These are phyloP conservation scores for Thecophora atra DNA, from an alignment of 2,888 invertebrate genomes.

Conservation along the genomic window DNA sequence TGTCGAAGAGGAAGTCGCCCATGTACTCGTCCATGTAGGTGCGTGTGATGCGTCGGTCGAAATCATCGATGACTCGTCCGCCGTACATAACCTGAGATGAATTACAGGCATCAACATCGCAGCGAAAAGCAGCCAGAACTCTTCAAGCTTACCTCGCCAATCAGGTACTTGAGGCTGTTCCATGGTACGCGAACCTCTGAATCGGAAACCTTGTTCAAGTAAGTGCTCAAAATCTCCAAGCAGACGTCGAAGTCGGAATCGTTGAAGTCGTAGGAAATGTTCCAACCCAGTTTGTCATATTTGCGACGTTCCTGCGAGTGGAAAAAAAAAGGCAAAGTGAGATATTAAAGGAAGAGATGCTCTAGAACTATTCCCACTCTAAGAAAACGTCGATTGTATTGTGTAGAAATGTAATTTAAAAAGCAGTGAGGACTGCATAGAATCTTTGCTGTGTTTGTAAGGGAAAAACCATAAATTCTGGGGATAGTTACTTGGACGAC, in stretches of 20 bases:
- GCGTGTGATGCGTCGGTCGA: constrained; percentile 84
- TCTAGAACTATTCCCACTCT: too few species aligned
- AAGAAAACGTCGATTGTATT: background rate
- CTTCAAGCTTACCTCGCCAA: constrained; percentile 78
- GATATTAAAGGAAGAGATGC: background rate
- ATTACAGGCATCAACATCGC: background rate
- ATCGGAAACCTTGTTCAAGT: constrained; percentile 76
- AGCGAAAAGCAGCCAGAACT: too few species aligned
- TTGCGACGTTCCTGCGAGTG: constrained; percentile 80
- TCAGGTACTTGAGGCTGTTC: constrained; percentile 90
- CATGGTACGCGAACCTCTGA: constrained; percentile 76
- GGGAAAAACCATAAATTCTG: background rate
- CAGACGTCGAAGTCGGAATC: constrained; percentile 92
- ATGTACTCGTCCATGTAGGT: constrained; percentile 95
- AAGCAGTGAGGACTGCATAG: too few species aligned
- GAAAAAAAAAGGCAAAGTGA: background rate
- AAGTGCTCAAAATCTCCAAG: constrained; percentile 84
- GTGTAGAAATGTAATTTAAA: background rate
- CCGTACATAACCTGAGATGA: constrained; percentile 86
- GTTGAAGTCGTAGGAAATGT: constrained; percentile 92
- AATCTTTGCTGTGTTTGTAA: too few species aligned
- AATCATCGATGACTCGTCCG: constrained; percentile 91
- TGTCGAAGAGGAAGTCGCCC: constrained; percentile 92
- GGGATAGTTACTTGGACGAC: constrained; percentile 77
- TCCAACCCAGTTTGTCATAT: constrained; percentile 95